Conservation (phyloP, 1,140 invertebrate genomes). For the Lerema accius region DNA sequence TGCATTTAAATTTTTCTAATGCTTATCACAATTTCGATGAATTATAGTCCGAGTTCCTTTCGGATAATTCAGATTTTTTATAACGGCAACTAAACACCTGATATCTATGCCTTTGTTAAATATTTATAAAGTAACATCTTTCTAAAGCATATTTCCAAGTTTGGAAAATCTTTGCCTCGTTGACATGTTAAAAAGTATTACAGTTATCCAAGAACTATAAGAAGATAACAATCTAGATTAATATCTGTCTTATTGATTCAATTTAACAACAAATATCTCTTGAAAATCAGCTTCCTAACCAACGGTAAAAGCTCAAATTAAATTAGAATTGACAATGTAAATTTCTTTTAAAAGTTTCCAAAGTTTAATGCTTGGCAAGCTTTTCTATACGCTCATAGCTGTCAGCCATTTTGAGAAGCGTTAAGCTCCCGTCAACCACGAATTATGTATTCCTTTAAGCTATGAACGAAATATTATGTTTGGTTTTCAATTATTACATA, state of each 20-base stretch:
- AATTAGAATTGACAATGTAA: not conserved
- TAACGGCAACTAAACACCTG: slow-evolving; percentile 36
- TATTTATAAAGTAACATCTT: slow-evolving; percentile 40
- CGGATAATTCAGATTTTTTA: slow-evolving; percentile 27
- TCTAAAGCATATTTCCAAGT: slow-evolving; percentile 18
- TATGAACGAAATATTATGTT: too few species aligned
- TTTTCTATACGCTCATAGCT: slow-evolving; percentile 3
- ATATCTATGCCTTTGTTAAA: slow-evolving; percentile 41
- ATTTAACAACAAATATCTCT: not conserved
- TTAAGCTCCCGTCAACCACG: not conserved
- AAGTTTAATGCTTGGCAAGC: not conserved
- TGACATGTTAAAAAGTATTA: slow-evolving; percentile 25
- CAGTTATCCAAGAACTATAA: slow-evolving; percentile 2
- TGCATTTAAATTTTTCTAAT: slow-evolving; percentile 41
- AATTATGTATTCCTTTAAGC: too few species aligned
- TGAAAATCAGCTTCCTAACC: not conserved
- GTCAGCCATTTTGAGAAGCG: slow-evolving; percentile 33
- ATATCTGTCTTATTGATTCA: not conserved
- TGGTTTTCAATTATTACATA: too few species aligned
- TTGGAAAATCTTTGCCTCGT: slow-evolving; percentile 16
- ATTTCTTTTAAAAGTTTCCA: slow-evolving; percentile 10
- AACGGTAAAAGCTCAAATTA: not conserved
- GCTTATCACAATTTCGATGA: slow-evolving; percentile 34
- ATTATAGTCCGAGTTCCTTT: slow-evolving; percentile 30
- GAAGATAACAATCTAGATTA: not conserved